phyloP scores from a whole-genome alignment of 2,797 vertebrate species.

The Pipistrellus kuhlii region DNA sequence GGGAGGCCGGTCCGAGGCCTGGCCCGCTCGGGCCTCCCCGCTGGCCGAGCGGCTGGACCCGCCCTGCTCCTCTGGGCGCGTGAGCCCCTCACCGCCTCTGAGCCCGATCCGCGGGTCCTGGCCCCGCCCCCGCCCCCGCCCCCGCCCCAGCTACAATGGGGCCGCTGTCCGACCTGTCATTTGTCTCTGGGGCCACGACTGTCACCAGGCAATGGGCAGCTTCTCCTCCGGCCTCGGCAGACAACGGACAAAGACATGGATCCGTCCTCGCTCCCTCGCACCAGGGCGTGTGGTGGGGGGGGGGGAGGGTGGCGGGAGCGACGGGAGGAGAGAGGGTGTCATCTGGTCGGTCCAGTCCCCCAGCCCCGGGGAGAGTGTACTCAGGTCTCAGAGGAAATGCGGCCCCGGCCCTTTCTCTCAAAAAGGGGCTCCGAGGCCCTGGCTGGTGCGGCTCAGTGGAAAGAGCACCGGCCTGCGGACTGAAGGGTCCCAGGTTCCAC shows the following conservation, averaged over 20 bases:
- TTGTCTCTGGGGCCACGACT: not conserved
- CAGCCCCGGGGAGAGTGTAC: no score
- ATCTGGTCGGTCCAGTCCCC: no score
- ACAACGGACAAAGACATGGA: not conserved
- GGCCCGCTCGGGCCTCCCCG: fast-evolving
- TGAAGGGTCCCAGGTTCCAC: no score
- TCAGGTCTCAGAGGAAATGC: not conserved
- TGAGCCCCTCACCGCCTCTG: not conserved
- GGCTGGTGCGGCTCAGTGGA: no score
- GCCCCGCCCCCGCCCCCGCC: no score
- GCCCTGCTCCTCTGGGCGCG: not conserved
- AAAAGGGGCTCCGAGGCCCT: not conserved
- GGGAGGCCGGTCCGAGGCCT: not conserved
- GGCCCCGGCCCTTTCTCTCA: not conserved
- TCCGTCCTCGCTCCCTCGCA: not conserved
- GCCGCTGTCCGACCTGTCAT: not conserved
- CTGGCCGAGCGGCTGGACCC: fast-evolving
- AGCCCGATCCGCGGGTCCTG: fast-evolving
- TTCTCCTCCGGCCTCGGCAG: not conserved
- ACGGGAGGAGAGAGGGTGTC: no score
- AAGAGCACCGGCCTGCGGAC: no score
- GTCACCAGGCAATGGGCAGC: not conserved
- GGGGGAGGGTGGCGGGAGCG: no score
- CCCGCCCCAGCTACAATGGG: not conserved
- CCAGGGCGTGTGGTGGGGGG: fast-evolving